These are phyloP conservation scores for Drosophila murphyi DNA, from an alignment of 1,140 invertebrate species.

Conservation along the genomic window DNA sequence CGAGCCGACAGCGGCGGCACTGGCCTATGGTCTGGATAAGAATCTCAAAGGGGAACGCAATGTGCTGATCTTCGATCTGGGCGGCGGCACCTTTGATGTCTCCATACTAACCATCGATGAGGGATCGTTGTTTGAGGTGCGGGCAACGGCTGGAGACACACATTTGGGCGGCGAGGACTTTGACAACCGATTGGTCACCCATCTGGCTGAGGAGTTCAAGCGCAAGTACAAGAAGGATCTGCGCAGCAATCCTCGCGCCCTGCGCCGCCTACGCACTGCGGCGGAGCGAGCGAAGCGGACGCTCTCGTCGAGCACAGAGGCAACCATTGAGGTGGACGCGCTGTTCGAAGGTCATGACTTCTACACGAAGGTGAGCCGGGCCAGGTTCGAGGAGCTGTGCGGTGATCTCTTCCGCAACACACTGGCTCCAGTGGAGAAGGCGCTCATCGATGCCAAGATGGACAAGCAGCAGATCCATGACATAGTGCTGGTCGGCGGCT, in stretches of 20 bases:
- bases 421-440: conserved; percentile 90
- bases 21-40: conserved; percentile 91
- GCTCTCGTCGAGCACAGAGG: conserved; percentile 88
- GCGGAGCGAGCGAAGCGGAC: conserved; percentile 90
- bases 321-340: conserved; percentile 90
- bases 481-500: conserved; percentile 88
- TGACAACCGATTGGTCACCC: conserved; percentile 92
- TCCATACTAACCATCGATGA: conserved; percentile 94
- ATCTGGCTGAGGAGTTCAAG: conserved; percentile 92
- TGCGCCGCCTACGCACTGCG: conserved; percentile 90
- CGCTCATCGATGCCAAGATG: conserved; percentile 90
- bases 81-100: conserved; percentile 92
- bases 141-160: conserved; percentile 91
- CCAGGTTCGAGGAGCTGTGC: conserved; percentile 94
- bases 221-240: conserved; percentile 93
- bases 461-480: conserved; percentile 89
- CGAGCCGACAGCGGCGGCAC: conserved; percentile 90
- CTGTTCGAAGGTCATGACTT: conserved; percentile 92
- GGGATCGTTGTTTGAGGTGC: conserved; percentile 92
- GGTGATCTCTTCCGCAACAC: conserved; percentile 91
- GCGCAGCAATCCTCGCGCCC: conserved; percentile 89
- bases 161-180: conserved; percentile 91
- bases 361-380: conserved; percentile 93
- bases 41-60: conserved; percentile 91
- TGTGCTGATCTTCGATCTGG: conserved; percentile 90